Conservation (phyloP, 2,888 invertebrate species). For the Drosophila merina region DNA sequence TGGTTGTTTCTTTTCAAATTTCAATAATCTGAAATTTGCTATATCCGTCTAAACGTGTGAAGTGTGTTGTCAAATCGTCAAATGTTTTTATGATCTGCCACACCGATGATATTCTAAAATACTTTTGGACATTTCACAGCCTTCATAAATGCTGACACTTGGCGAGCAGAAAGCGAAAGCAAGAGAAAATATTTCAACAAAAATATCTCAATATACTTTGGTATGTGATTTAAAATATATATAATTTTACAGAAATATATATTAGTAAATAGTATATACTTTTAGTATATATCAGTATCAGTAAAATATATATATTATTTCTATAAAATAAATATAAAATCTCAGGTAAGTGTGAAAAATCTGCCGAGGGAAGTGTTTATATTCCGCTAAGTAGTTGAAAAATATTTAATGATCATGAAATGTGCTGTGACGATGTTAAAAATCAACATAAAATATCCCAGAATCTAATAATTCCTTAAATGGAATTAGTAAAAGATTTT, state of each 20-base stretch:
- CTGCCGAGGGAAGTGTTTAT: not conserved
- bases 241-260: constrained; percentile 15
- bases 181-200: constrained; percentile 8
- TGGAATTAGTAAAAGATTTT: too few relatives aligned
- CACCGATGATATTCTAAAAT: constrained; percentile 35
- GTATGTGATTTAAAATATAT: not conserved
- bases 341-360: not conserved
- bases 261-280: not conserved
- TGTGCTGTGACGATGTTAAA: not conserved
- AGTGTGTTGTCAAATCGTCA: constrained; percentile 28
- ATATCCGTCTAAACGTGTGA: constrained; percentile 23
- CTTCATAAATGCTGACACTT: constrained; percentile 38
- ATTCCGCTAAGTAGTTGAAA: not conserved
- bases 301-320: not conserved
- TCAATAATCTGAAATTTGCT: not conserved
- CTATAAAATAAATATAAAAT: constrained; percentile 1
- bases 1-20: not conserved
- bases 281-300: not conserved
- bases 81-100: constrained; percentile 44
- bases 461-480: too few relatives aligned
- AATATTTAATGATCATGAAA: not conserved
- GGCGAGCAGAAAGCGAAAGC: constrained; percentile 14
- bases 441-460: too few relatives aligned
- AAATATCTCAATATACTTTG: constrained; percentile 10
- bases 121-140: constrained; percentile 44